Evolutionary conservation across 2,888 invertebrate genomes (phyloP).

Genomic region (Microplitis deprimator): DNA sequence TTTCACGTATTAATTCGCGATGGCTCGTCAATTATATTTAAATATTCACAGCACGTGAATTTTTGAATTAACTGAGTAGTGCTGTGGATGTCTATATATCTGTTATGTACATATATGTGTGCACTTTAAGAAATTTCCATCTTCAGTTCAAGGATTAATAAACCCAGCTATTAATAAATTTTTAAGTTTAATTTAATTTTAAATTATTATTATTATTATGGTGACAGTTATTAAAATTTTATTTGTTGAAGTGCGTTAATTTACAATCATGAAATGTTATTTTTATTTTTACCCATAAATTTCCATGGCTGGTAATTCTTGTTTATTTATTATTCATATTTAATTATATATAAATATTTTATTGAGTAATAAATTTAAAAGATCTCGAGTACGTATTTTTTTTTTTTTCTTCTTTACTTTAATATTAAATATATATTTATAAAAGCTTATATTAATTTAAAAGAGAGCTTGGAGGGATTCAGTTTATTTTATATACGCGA

Average conservation of each 20-base stretch:
- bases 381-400: background rate
- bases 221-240: background rate
- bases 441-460: background rate
- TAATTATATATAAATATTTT: background rate
- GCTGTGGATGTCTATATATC: background rate
- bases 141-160: background rate
- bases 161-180: background rate
- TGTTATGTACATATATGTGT: background rate
- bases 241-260: background rate
- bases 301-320: background rate
- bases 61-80: constrained; percentile 14
- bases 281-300: too few relatives aligned
- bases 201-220: background rate
- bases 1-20: constrained; percentile 22
- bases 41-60: constrained; percentile 23
- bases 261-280: background rate
- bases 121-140: background rate
- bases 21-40: constrained; percentile 34
- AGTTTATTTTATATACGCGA: constrained; percentile 25
- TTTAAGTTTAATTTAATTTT: background rate
- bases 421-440: background rate
- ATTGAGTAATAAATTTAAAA: background rate
- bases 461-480: background rate
- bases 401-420: background rate
- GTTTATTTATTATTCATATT: background rate